Conservation (phyloP, 2,888 invertebrate genomes). For the Hemicrepidius hirtus region DNA sequence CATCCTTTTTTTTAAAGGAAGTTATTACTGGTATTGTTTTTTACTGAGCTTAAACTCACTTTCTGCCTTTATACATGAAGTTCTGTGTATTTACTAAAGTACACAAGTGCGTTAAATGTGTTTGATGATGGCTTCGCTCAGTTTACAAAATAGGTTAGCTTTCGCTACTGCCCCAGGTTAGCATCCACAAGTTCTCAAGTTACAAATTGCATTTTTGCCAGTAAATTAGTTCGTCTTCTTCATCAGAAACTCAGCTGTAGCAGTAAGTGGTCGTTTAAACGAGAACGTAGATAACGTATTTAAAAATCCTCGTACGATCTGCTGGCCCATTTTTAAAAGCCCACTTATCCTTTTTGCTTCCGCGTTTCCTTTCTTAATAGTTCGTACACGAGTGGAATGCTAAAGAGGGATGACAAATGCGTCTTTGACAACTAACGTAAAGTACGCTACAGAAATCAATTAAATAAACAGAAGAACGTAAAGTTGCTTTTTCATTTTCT, state of each 20-base stretch:
- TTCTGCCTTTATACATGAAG: background rate
- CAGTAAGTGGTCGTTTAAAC: background rate
- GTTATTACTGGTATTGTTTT: background rate
- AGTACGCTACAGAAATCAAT: background rate
- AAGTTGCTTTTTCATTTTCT: too few species aligned
- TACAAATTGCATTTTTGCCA: constrained; percentile 17
- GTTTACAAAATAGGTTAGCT: constrained; percentile 9
- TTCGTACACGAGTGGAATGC: constrained; percentile 5
- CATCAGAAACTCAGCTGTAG: background rate
- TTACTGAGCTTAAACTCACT: background rate
- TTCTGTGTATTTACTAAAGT: constrained; percentile 18
- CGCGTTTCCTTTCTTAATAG: constrained; percentile 2
- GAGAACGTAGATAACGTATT: constrained; percentile 5
- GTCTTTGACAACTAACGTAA: constrained; percentile 1
- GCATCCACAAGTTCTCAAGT: constrained; percentile 10
- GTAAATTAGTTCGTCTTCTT: constrained; percentile 19
- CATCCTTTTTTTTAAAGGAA: too few species aligned
- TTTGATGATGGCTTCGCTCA: constrained; percentile 7
- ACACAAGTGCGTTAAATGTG: constrained; percentile 31
- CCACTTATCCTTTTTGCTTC: constrained; percentile 1
- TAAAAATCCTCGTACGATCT: constrained; percentile 6
- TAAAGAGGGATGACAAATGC: constrained; percentile 14
- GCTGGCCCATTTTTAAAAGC: constrained; percentile 11
- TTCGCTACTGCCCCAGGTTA: background rate
- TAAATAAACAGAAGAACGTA: too few species aligned